phyloP scores from a whole-genome alignment of 2,888 invertebrate genomes.

The Dioctria linearis region DNA sequence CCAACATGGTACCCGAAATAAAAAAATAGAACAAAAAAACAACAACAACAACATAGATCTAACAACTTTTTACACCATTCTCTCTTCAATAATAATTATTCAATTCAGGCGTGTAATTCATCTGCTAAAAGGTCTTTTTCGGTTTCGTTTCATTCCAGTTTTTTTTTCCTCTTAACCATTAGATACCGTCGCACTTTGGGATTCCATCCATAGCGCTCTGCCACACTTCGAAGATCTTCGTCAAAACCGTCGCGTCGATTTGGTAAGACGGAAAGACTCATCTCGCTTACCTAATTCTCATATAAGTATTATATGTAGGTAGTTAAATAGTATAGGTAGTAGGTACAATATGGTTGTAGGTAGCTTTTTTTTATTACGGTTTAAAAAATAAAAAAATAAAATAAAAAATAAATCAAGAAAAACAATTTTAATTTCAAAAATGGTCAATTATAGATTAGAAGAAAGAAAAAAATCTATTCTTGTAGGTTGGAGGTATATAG shows the following conservation, averaged over 20 bases:
- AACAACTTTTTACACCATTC: conserved; percentile 22
- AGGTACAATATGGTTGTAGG: not conserved
- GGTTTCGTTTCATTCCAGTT: not conserved
- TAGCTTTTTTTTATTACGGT: too few relatives aligned
- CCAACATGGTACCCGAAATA: conserved; percentile 10
- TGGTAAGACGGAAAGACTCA: too few relatives aligned
- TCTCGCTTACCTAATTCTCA: too few relatives aligned
- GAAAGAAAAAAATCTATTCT: conserved; percentile 1
- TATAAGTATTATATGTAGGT: too few relatives aligned
- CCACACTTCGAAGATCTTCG: too few relatives aligned
- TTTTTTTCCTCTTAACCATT: conserved; percentile 21
- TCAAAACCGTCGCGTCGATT: too few relatives aligned
- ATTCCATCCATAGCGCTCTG: not conserved
- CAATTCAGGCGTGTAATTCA: conserved; percentile 54
- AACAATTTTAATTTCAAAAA: conserved; percentile 44
- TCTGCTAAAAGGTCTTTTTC: conserved; percentile 51
- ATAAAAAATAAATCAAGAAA: too few relatives aligned
- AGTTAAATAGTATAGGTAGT: not conserved
- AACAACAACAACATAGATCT: conserved; percentile 4
- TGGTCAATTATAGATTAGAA: conserved; percentile 43
- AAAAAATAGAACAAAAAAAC: not conserved
- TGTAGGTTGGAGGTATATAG: conserved; percentile 5
- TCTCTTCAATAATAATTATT: conserved; percentile 42
- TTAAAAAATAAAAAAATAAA: too few relatives aligned
- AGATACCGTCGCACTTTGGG: not conserved